Base-by-base conservation (phyloP, 2,113 vertebrate species). In the Corydoras maculifer region DNA sequence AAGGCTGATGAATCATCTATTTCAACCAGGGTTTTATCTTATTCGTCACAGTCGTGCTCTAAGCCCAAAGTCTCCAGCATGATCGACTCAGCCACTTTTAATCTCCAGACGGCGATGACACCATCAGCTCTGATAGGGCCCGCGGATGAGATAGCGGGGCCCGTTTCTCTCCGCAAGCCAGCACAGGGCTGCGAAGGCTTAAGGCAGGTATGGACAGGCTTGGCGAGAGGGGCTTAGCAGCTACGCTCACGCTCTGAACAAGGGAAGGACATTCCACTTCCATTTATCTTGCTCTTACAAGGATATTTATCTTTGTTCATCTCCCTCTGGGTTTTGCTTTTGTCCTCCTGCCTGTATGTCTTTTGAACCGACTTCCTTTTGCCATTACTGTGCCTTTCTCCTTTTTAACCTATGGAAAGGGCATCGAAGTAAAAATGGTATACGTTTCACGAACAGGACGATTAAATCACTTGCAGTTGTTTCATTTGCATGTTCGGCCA, bases 41-140 rank as follows among this genome's bases (percentile, higher is more conserved):
- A 55, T 58, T 73, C 54, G 64, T 69, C 70, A n/a, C 4, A 18
- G 5, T 50, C 51, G 30, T 49, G 53, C 48, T 30, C 30, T 57
- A 69, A 69, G 55, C 54, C 62, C 61, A 7, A 13, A 72, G 53
- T 60, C 29, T 58, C 30, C 29, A 29, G 59, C 62, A 8, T 29
- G 8, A 32, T 50, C 13, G 62, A 51, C 57, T 74, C 35, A 62
- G 72, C n/a, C 62, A 3, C 70, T 60, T 35, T 74, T 78, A 68
- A 74, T 78, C 76, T 71, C 65, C 65, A 76, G 75, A 76, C 75
- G 14, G 59, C 8, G 65, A 72, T 72, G 75, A 76, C 74, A 76
- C 69, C 63, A 67, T 76, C 68, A 71, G 63, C 69, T 76, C 51
- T 62, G 75, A 76, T 76, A 62, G 69, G 68, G 15, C 53, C 64